phyloP scores from a whole-genome alignment of 2,113 vertebrate genomes.

The Channa argus region DNA sequence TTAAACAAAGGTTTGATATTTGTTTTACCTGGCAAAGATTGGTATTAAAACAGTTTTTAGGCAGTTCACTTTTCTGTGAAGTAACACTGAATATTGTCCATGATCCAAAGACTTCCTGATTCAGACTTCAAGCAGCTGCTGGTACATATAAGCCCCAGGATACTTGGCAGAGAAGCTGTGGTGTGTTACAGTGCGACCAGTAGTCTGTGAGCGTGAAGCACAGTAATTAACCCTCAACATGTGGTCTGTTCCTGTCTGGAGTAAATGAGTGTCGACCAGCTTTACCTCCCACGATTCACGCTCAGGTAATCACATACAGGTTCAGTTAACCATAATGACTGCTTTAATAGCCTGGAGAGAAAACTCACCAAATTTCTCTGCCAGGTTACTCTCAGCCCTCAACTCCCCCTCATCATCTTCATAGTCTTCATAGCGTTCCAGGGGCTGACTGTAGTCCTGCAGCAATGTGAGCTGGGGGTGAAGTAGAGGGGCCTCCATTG shows the following conservation, averaged over 20 bases:
- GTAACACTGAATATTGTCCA: slow-evolving; percentile 3
- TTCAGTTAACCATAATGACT: slow-evolving; percentile 47
- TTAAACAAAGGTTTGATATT: too few species aligned
- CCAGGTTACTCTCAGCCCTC: slow-evolving; percentile 88
- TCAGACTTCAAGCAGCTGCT: slow-evolving; percentile 26
- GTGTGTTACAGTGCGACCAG: slow-evolving; percentile 22
- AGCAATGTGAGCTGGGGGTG: slow-evolving; percentile 86
- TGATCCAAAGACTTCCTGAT: slow-evolving; percentile 11
- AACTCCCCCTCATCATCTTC: slow-evolving; percentile 88
- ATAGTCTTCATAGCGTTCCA: slow-evolving; percentile 87
- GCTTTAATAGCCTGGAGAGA: slow-evolving; percentile 2
- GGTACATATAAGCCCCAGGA: slow-evolving; percentile 34
- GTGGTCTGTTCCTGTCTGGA: slow-evolving; percentile 38
- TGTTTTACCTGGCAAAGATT: not conserved
- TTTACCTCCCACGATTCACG: slow-evolving; percentile 29
- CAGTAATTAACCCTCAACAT: slow-evolving; percentile 51
- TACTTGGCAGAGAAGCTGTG: slow-evolving; percentile 37
- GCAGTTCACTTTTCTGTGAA: not conserved
- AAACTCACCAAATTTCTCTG: slow-evolving; percentile 89
- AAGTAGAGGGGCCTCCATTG: slow-evolving; percentile 71
- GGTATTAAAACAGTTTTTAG: not conserved
- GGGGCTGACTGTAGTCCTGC: slow-evolving; percentile 83
- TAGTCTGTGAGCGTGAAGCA: slow-evolving; percentile 46
- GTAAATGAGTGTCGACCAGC: slow-evolving; percentile 40
- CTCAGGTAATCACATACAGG: slow-evolving; percentile 52